Evolutionary conservation across 2,888 invertebrate genomes (phyloP), one percentile per base, ranked within the genome.

Genomic region (Thymelicus acteon): DNA sequence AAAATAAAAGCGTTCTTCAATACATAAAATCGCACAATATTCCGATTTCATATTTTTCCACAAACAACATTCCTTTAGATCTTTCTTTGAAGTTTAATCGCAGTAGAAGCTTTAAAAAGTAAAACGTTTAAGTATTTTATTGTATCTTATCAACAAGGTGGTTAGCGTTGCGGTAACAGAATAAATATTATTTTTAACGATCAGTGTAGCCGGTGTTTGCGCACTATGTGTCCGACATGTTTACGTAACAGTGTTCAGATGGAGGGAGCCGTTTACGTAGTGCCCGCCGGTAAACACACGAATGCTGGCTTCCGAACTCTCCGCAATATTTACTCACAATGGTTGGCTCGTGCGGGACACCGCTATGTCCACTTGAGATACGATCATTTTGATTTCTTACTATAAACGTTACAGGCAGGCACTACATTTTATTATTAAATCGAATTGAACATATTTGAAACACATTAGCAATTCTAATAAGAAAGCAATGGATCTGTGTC

Each of bases 151-250:
- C 58, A 64, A 73, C 71, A 73, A 63, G 52, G 57, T 65, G 72
- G 64, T 71, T 57, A 40, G 80, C 79, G 78, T 80, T 79, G 78
- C 84, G 81, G 87, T 86, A 85, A 83, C 83, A 82, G 84, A 87
- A 89, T 85, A 91, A 93, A 92, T 92, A 93, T 93, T 93, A 88
- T 93, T 90, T 89, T 86, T 88, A 90, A 86, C 87, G 93, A 93
- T 92, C 91, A 92, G 89, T 88, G 88, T 85, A 83, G 87, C 82
- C 82, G 80, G 81, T 90, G 89, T 92, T 90, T 91, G 90, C 83
- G 84, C 78, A 74, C 75, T 76, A 74, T 80, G 75, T 78, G 80
- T 80, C 75, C 76, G 76, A 80, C 80, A 79, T 82, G 81, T 82
- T 82, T 82, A 82, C 91, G 91, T 90, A 92, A 91, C 90, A 90